Percentiles rank a stretch among this genome's conserved stretches.
These are phyloP conservation scores for Heteromormyrus szaboi DNA, from an alignment of 2,797 vertebrate genomes.

Conservation along the genomic window DNA sequence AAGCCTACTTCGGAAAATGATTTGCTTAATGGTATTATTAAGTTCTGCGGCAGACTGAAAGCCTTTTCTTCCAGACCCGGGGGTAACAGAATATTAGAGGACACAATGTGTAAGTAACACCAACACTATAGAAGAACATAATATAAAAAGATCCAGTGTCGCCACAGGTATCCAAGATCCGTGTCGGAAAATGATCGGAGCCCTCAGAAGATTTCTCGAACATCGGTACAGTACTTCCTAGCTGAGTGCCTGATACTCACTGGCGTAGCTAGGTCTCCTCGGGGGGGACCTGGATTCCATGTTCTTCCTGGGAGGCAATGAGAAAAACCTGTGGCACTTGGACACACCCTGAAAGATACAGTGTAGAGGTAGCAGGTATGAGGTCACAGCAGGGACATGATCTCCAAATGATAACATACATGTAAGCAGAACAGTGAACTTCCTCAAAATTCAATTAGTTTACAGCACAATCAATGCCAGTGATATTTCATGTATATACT, in stretches of 20 bases:
- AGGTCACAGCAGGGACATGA: background rate
- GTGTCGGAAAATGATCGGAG: background rate
- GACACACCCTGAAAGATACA: slow-evolving; percentile 51
- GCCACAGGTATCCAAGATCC: background rate
- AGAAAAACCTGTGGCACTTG: slow-evolving; percentile 68
- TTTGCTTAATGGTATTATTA: background rate
- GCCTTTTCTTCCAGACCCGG: background rate
- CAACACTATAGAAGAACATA: background rate
- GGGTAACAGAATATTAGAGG: background rate
- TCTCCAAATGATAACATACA: background rate
- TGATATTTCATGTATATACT: background rate
- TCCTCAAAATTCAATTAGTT: background rate
- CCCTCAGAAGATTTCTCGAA: background rate
- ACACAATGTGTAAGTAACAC: background rate
- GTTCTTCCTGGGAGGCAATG: slow-evolving; percentile 82
- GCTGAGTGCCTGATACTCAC: slow-evolving; percentile 47
- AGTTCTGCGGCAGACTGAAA: background rate
- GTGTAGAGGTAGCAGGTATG: background rate
- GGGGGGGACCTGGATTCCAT: slow-evolving; percentile 69
- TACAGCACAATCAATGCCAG: background rate
- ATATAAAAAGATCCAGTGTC: background rate
- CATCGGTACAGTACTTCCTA: background rate
- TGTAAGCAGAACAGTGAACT: background rate
- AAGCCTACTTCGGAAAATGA: background rate
- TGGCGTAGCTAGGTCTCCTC: slow-evolving; percentile 54